Base-by-base conservation (phyloP, 2,113 vertebrate genomes). In the Albula goreensis region DNA sequence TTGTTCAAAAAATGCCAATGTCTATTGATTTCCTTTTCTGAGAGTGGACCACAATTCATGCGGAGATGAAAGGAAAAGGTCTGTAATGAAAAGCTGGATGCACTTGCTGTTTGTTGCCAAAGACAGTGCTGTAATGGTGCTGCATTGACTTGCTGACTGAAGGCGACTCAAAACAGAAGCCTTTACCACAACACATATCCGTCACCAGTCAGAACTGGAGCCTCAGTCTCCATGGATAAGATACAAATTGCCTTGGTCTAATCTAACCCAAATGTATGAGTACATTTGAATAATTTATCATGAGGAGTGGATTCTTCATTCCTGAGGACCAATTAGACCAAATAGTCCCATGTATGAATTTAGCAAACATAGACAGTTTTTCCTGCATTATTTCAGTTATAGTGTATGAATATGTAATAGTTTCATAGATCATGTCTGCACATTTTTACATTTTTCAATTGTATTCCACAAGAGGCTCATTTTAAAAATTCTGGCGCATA, bases 21-120 rank as follows among this genome's bases (percentile, higher is more conserved):
- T n/a, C 60, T 83, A 92, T 92, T 11, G 88, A 92, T 92, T 88
- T 84, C 63, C 82, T 87, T 51, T 56, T 85, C 66, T 74, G 81
- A 89, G 87, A 77, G 80, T 25, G 78, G 80, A 89, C 86, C 88
- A 63, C 66, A 89, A 91, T 88, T 91, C 88, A 90, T 57, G 77
- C 86, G 83, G 52, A 80, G 86, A 86, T 86, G 82, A 92, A 89
- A 91, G 78, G 50, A 53, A 56, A 53, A 11, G n/a, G 81, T 82
- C 78, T 78, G 87, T 87, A 86, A 89, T 90, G 81, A 90, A 90
- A 89, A 13, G n/a, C 31, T 78, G 77, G 83, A 85, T 7, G 31
- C 80, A 89, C 90, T 81, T 88, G 84, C 87, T 87, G 89, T 85
- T 22, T 89, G 60, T 7, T 81, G 78, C 87, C 2, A 70, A 22